Percentiles rank a stretch among this genome's conserved stretches.
These are phyloP conservation scores for Recurvirostra avosetta DNA, from an alignment of 2,113 vertebrate species.

Conservation along the genomic window DNA sequence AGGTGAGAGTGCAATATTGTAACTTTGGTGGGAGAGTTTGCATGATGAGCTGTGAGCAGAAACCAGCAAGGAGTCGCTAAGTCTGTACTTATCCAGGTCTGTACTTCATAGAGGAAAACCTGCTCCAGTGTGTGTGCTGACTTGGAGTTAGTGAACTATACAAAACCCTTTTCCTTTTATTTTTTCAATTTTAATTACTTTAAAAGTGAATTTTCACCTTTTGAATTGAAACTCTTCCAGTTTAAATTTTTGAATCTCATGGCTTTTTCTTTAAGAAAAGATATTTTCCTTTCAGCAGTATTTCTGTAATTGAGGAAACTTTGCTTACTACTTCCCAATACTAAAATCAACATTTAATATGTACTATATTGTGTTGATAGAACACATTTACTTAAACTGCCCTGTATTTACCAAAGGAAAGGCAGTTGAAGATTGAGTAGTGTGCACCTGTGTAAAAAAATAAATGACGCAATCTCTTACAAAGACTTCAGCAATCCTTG, in stretches of 20 bases:
- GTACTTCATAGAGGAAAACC: neutral
- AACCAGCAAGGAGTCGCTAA: neutral
- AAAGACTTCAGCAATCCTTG: neutral
- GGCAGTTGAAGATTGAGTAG: neutral
- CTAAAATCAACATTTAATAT: neutral
- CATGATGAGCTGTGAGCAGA: neutral
- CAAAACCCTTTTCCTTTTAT: neutral
- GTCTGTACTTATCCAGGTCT: neutral
- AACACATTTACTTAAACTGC: neutral
- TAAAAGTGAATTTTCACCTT: neutral
- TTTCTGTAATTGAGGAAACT: neutral
- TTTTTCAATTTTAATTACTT: neutral
- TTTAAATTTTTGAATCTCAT: neutral
- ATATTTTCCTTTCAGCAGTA: neutral
- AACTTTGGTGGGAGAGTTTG: neutral
- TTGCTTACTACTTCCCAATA: neutral
- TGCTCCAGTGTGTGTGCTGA: neutral
- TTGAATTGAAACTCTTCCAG: neutral
- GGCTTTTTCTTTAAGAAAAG: neutral
- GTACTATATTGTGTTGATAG: neutral
- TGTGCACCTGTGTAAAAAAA: neutral
- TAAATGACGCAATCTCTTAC: neutral
- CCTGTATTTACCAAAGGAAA: neutral
- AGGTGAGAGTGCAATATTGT: conserved; percentile 69
- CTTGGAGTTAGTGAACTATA: neutral